phyloP scores from a whole-genome alignment of 1,140 invertebrate genomes.

The Ceratosolen fusciceps region DNA sequence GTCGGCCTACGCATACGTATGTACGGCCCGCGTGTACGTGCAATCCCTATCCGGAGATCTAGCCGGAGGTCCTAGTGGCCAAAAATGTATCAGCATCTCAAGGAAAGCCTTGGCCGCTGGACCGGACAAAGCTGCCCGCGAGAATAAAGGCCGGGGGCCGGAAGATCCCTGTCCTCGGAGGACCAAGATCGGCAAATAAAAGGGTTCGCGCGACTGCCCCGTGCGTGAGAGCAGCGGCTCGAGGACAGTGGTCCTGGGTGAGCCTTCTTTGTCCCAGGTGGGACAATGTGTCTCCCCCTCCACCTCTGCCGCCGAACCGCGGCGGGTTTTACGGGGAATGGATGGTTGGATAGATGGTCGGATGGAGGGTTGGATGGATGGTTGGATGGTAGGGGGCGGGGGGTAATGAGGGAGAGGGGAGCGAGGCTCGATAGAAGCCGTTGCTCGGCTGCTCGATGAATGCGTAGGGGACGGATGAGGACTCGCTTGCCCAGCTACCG shows the following conservation, averaged over 20 bases:
- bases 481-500: too few relatives aligned
- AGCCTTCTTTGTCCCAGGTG: constrained; percentile 61
- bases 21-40: background rate
- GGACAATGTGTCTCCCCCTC: constrained; percentile 63
- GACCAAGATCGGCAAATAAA: constrained; percentile 29
- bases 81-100: too few relatives aligned
- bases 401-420: background rate
- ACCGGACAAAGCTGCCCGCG: too few relatives aligned
- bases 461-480: too few relatives aligned
- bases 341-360: constrained; percentile 49
- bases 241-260: constrained; percentile 53
- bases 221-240: constrained; percentile 1
- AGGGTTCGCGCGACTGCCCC: background rate
- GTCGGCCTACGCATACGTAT: background rate
- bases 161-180: background rate
- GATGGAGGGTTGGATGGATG: constrained; percentile 38
- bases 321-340: too few relatives aligned
- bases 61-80: too few relatives aligned
- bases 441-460: too few relatives aligned
- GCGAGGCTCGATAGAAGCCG: too few relatives aligned
- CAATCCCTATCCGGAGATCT: background rate
- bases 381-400: background rate
- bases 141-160: too few relatives aligned
- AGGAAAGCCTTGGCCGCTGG: too few relatives aligned
- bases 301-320: too few relatives aligned